Evolutionary conservation across 92 coral and sea anemone species (phyloP).

Genomic region (Isaurus tuberculatus): DNA sequence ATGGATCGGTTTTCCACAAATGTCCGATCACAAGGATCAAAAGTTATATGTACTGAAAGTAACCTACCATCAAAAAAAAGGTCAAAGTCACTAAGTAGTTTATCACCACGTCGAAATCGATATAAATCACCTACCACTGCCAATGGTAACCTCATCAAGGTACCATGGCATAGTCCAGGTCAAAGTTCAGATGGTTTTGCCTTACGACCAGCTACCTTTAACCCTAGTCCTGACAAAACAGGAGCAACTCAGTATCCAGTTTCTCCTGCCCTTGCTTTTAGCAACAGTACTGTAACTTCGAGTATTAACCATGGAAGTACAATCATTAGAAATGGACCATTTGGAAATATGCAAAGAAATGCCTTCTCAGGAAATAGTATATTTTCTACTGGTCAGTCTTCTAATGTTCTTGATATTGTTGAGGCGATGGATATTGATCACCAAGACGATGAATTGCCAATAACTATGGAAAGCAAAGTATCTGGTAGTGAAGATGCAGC

Average conservation of each 20-base stretch:
- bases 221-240: conserved; percentile 49
- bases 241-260: conserved; percentile 7
- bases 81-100: background rate
- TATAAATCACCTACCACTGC: conserved; percentile 7
- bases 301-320: background rate
- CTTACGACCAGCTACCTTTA: conserved; percentile 27
- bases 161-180: conserved; percentile 51
- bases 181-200: conserved; percentile 13
- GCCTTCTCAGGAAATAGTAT: conserved; percentile 18
- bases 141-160: conserved; percentile 36
- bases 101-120: conserved; percentile 35
- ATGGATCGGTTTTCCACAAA: conserved; percentile 25
- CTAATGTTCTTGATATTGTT: conserved; percentile 46
- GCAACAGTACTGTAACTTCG: background rate
- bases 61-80: conserved; percentile 14
- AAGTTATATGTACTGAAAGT: conserved; percentile 31
- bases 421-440: conserved; percentile 76
- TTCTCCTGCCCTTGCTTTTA: conserved; percentile 1
- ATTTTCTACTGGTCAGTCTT: conserved; percentile 17
- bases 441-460: conserved; percentile 47
- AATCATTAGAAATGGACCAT: conserved; percentile 24
- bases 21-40: conserved; percentile 20
- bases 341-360: conserved; percentile 9
- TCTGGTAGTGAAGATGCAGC: background rate
- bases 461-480: conserved; percentile 13